phyloP scores from a whole-genome alignment of 2,113 vertebrate genomes.

The Megaceryle torquata region DNA sequence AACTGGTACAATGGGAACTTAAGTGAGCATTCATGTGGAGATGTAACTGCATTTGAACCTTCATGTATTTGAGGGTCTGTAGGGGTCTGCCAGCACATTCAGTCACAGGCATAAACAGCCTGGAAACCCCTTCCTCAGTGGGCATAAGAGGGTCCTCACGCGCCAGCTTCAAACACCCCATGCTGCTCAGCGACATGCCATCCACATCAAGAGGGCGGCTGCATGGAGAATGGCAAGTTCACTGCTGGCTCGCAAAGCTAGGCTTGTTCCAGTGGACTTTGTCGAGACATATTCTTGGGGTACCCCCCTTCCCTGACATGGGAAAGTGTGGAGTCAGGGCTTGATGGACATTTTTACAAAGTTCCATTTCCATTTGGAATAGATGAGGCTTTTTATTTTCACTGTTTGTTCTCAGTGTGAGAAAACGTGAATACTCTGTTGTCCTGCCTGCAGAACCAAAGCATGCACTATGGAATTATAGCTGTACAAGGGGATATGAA shows the following conservation, averaged over 20 bases:
- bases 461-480: conserved; percentile 70
- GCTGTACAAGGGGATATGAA: conserved; percentile 69
- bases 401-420: conserved; percentile 50
- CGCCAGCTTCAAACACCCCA: background rate
- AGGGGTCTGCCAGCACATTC: background rate
- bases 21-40: background rate
- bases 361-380: background rate
- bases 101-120: background rate
- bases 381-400: background rate
- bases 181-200: background rate
- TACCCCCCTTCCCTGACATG: background rate
- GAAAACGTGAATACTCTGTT: conserved; percentile 44
- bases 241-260: background rate
- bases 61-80: background rate
- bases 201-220: background rate
- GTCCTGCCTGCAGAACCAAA: conserved; percentile 75
- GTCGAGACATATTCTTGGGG: background rate
- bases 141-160: background rate
- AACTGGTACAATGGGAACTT: background rate
- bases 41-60: background rate
- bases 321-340: background rate
- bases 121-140: background rate
- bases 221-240: background rate
- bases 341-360: background rate
- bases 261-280: background rate